Percentiles rank a stretch among this genome's conserved stretches.
phyloP scores from a whole-genome alignment of 2,888 invertebrate species.

The Protodeltote pygarga region DNA sequence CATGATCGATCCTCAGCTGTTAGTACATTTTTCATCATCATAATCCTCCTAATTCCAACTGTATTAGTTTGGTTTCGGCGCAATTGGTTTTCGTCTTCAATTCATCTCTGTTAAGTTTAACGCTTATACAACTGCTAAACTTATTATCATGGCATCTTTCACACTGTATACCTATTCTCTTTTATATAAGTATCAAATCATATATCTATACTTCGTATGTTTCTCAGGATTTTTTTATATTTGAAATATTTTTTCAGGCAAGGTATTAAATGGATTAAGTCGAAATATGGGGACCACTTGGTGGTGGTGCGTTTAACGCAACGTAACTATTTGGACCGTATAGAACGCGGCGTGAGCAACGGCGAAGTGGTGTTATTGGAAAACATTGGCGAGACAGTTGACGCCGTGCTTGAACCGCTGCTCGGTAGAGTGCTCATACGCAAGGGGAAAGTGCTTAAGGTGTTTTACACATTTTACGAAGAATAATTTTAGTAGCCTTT shows the following conservation, averaged over 20 bases:
- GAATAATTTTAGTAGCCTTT: too few species aligned
- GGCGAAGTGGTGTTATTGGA: conserved; percentile 94
- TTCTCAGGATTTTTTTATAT: background rate
- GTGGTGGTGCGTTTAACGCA: conserved; percentile 92
- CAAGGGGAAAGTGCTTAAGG: conserved; percentile 92
- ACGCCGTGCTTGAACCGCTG: conserved; percentile 96
- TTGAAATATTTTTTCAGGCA: conserved; percentile 79
- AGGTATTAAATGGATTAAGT: conserved; percentile 98
- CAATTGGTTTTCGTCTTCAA: too few species aligned
- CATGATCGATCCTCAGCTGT: conserved; percentile 97
- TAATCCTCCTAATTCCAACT: too few species aligned
- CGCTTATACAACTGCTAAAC: too few species aligned
- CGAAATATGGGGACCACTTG: conserved; percentile 91
- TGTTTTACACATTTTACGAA: conserved; percentile 33
- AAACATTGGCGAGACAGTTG: conserved; percentile 95
- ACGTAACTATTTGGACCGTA: conserved; percentile 93
- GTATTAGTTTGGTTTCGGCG: too few species aligned
- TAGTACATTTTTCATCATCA: conserved; percentile 51
- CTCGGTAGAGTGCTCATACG: conserved; percentile 95
- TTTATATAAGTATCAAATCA: too few species aligned
- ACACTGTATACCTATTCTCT: too few species aligned
- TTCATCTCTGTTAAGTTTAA: too few species aligned
- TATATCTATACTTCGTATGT: background rate
- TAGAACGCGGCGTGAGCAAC: conserved; percentile 91
- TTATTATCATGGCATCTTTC: too few species aligned